Conservation (phyloP, 2,797 vertebrate genomes). For the Serranus cabrilla region DNA sequence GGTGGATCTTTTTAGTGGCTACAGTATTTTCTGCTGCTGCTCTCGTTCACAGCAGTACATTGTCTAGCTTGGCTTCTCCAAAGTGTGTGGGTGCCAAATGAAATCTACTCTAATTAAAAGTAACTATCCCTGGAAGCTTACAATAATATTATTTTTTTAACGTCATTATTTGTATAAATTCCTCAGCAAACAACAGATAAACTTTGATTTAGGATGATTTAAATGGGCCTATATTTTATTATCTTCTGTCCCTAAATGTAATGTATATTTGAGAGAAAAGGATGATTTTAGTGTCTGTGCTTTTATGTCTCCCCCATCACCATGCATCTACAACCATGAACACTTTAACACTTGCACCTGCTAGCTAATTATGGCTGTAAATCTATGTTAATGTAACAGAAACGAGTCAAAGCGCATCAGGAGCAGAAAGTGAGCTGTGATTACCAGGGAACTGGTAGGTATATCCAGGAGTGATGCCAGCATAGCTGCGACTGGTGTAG, state of each 20-base stretch:
- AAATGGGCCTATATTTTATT: background rate
- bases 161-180: constrained; percentile 4
- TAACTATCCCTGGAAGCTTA: background rate
- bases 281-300: constrained; percentile 5
- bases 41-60: too few species aligned
- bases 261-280: background rate
- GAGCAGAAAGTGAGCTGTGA: constrained; percentile 49
- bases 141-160: background rate
- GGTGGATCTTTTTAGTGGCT: too few species aligned
- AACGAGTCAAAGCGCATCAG: background rate
- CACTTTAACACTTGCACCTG: constrained; percentile 2
- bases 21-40: too few species aligned
- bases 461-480: constrained; percentile 97
- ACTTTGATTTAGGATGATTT: constrained; percentile 4
- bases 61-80: too few species aligned
- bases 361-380: background rate
- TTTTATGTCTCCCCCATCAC: background rate
- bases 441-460: constrained; percentile 99
- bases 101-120: too few species aligned
- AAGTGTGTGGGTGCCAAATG: too few species aligned
- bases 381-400: constrained; percentile 3
- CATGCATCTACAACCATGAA: background rate
- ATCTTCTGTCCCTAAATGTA: background rate
- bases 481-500: constrained; percentile 98
- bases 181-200: background rate